phyloP scores from a whole-genome alignment of 2,797 vertebrate species.

The Gymnoscopelus braueri region DNA sequence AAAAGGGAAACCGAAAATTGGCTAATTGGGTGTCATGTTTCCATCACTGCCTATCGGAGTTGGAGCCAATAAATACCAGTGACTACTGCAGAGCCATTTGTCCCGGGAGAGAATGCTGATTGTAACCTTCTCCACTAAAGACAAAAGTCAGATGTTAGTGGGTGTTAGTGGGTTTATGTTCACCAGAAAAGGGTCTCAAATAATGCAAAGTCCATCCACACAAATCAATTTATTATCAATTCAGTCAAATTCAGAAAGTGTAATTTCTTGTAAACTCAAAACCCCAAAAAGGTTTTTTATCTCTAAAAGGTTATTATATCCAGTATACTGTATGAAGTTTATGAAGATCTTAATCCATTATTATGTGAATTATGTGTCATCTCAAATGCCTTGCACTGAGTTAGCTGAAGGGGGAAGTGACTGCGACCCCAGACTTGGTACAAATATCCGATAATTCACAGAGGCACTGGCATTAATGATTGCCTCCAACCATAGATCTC shows the following conservation, averaged over 20 bases:
- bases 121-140: neutral
- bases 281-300: too few relatives aligned
- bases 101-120: neutral
- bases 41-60: neutral
- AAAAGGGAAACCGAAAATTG: neutral
- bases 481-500: neutral
- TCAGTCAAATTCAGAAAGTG: too few relatives aligned
- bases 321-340: too few relatives aligned
- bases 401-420: neutral
- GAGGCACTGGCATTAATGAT: neutral
- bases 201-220: too few relatives aligned
- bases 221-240: too few relatives aligned
- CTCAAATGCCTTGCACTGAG: neutral
- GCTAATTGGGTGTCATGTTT: neutral
- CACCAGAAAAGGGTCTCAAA: too few relatives aligned
- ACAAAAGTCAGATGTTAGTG: neutral
- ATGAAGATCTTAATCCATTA: neutral
- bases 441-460: neutral
- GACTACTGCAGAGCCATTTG: neutral
- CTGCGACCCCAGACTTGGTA: too few relatives aligned
- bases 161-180: neutral
- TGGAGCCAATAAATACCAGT: neutral
- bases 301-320: too few relatives aligned
- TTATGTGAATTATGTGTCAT: neutral
- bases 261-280: neutral